phyloP scores from a whole-genome alignment of 2,888 invertebrate genomes.

The Quadroppia sp. region DNA sequence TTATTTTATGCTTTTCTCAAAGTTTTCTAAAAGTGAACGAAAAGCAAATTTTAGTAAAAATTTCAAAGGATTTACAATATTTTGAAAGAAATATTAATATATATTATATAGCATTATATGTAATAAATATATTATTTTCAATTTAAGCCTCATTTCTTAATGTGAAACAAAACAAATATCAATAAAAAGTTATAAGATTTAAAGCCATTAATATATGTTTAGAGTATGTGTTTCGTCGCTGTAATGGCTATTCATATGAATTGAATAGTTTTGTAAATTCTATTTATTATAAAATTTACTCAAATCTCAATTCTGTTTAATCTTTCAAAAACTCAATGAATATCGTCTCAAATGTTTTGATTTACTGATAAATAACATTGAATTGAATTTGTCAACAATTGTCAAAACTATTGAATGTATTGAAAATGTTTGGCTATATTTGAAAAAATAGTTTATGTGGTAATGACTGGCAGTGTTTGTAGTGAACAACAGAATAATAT shows the following conservation, averaged over 20 bases:
- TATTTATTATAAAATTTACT: too few relatives aligned
- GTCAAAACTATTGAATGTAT: not conserved
- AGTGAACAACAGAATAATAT: not conserved
- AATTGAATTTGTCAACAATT: not conserved
- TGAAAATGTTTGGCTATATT: not conserved
- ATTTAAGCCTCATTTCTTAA: conserved; percentile 7
- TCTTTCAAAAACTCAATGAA: not conserved
- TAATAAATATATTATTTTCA: not conserved
- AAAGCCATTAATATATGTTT: not conserved
- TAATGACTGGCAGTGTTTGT: not conserved
- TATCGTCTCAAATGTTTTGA: not conserved
- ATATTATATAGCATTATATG: not conserved
- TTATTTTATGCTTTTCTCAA: too few relatives aligned
- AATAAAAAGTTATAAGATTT: not conserved
- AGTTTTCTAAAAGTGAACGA: too few relatives aligned
- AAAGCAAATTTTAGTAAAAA: too few relatives aligned
- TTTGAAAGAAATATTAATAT: too few relatives aligned
- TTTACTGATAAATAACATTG: not conserved
- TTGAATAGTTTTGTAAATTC: not conserved
- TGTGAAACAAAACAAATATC: not conserved
- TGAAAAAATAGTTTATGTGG: not conserved
- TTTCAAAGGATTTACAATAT: too few relatives aligned
- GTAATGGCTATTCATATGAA: too few relatives aligned
- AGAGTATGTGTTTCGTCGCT: too few relatives aligned
- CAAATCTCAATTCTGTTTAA: not conserved